Evolutionary conservation across 2,113 vertebrate genomes (phyloP).

Genomic region (Eonycteris spelaea): DNA sequence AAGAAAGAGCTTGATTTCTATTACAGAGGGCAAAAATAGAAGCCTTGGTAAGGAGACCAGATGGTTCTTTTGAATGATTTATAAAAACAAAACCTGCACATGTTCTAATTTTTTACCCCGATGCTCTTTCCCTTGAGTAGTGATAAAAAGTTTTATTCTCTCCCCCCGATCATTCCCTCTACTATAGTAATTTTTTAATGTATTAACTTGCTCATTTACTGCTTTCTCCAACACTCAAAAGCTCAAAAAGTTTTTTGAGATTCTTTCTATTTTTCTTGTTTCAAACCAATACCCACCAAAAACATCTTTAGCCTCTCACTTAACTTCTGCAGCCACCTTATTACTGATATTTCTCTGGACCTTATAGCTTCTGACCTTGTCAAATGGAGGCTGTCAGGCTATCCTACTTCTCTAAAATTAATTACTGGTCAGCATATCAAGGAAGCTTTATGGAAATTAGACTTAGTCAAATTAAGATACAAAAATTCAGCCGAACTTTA

Average conservation of each 20-base stretch:
- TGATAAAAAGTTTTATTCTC: not conserved
- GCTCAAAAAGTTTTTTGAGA: not conserved
- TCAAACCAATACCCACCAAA: not conserved
- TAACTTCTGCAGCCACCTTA: not conserved
- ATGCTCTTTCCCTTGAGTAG: not conserved
- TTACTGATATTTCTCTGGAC: not conserved
- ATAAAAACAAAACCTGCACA: not conserved
- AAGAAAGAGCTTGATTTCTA: not conserved
- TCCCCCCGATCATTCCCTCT: not conserved
- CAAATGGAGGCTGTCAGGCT: not conserved
- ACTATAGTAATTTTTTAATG: not conserved
- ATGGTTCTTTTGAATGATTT: not conserved
- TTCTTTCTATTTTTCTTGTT: not conserved
- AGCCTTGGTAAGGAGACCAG: conserved; percentile 11
- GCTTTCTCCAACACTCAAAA: not conserved
- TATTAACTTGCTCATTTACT: not conserved
- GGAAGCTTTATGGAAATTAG: not conserved
- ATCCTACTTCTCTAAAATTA: not conserved
- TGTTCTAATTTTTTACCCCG: not conserved
- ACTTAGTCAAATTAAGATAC: not conserved
- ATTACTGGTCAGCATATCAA: not conserved
- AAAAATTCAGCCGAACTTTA: not conserved
- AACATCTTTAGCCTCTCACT: not conserved
- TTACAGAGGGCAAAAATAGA: not conserved
- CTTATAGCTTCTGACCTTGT: not conserved